These are phyloP conservation scores for Xylophagus ater DNA, from an alignment of 2,888 invertebrate genomes.

Conservation along the genomic window DNA sequence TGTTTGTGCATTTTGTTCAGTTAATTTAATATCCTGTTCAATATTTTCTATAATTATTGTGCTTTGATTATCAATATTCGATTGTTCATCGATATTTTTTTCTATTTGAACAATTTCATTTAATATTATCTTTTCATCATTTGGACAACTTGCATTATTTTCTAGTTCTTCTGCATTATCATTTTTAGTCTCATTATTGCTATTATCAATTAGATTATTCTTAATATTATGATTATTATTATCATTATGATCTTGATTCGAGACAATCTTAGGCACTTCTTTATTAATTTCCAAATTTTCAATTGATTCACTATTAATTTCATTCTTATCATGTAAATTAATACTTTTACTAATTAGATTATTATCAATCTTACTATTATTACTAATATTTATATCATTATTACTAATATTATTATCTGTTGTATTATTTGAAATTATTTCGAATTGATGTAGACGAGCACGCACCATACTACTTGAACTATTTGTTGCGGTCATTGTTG, in stretches of 20 bases:
- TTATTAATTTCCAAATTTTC: slow-evolving; percentile 11
- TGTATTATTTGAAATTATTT: slow-evolving; percentile 22
- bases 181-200: neutral
- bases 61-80: slow-evolving; percentile 11
- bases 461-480: slow-evolving; percentile 27
- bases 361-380: neutral
- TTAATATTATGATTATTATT: neutral
- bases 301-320: neutral
- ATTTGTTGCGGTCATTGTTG: slow-evolving; percentile 14
- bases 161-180: slow-evolving; percentile 4
- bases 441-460: slow-evolving; percentile 30
- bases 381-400: slow-evolving; percentile 4
- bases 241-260: slow-evolving; percentile 4
- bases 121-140: slow-evolving; percentile 3
- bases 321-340: neutral
- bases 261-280: slow-evolving; percentile 14
- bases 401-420: slow-evolving; percentile 8
- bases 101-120: slow-evolving; percentile 6
- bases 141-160: slow-evolving; percentile 11
- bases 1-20: neutral
- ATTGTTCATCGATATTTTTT: slow-evolving; percentile 7
- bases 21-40: neutral
- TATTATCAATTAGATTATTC: slow-evolving; percentile 3
- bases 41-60: slow-evolving; percentile 2
- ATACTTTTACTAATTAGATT: slow-evolving; percentile 9